A percentile compares a stretch with the other conserved stretches of the same genome.
Conservation (phyloP, 2,888 invertebrate species). For the Amorpha juglandis region DNA sequence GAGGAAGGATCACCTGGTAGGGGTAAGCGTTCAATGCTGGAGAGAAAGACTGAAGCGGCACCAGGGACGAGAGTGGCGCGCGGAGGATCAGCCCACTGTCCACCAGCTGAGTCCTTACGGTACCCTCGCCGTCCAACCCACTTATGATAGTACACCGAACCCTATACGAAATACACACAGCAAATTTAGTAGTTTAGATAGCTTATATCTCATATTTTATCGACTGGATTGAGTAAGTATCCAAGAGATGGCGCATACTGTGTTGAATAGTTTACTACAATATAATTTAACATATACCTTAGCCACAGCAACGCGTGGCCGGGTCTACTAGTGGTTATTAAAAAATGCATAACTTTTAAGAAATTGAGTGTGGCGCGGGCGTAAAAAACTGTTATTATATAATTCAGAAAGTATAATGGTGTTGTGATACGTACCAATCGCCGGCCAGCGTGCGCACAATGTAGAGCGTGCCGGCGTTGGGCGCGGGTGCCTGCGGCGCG, state of each 20-base stretch:
- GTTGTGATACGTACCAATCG: slow-evolving; percentile 63
- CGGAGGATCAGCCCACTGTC: slow-evolving; percentile 77
- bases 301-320: too few relatives aligned
- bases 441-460: slow-evolving; percentile 79
- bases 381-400: too few relatives aligned
- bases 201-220: too few relatives aligned
- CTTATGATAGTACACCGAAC: slow-evolving; percentile 76
- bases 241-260: too few relatives aligned
- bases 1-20: slow-evolving; percentile 72
- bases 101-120: slow-evolving; percentile 75
- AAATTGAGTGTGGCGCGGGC: too few relatives aligned
- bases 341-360: too few relatives aligned
- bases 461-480: slow-evolving; percentile 64
- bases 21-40: slow-evolving; percentile 84
- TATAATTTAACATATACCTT: too few relatives aligned
- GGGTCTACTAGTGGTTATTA: too few relatives aligned
- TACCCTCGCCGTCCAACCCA: slow-evolving; percentile 76
- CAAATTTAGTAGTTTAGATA: too few relatives aligned
- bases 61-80: slow-evolving; percentile 76
- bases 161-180: slow-evolving; percentile 40
- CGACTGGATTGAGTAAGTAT: too few relatives aligned
- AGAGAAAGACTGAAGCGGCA: slow-evolving; percentile 76
- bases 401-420: not conserved
- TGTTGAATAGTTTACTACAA: too few relatives aligned
- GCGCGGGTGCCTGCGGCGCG: slow-evolving; percentile 70